Conservation (phyloP, 2,113 vertebrate genomes). For the Megalops atlanticus region DNA sequence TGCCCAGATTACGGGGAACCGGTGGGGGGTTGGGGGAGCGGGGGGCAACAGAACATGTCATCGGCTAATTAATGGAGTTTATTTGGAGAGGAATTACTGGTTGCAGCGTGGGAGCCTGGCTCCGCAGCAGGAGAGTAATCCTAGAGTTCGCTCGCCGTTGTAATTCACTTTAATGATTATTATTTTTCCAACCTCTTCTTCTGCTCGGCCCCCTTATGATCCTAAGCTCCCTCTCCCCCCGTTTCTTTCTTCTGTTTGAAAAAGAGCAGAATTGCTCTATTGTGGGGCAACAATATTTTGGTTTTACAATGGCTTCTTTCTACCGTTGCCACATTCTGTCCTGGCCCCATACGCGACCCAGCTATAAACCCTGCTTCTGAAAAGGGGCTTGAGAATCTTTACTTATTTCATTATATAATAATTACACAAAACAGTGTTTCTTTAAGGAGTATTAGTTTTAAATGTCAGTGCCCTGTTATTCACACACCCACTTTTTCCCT, state of each 20-base stretch:
- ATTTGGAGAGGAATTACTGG: slow-evolving; percentile 50
- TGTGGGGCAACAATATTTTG: slow-evolving; percentile 23
- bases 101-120: slow-evolving; percentile 43
- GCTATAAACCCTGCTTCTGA: background rate
- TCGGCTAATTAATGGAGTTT: slow-evolving; percentile 57
- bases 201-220: slow-evolving; percentile 40
- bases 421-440: background rate
- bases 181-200: slow-evolving; percentile 58
- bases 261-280: slow-evolving; percentile 39
- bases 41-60: slow-evolving; percentile 41
- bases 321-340: slow-evolving; percentile 45
- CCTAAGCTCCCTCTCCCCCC: slow-evolving; percentile 45
- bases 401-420: background rate
- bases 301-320: background rate
- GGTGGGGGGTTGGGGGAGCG: background rate
- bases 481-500: background rate
- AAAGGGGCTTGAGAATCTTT: background rate
- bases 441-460: background rate
- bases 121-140: slow-evolving; percentile 52
- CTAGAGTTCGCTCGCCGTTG: slow-evolving; percentile 49
- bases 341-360: slow-evolving; percentile 30
- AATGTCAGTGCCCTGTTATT: background rate
- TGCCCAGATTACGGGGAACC: slow-evolving; percentile 19
- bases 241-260: slow-evolving; percentile 47
- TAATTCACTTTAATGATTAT: slow-evolving; percentile 70